These are phyloP conservation scores for Squalus acanthias DNA, from an alignment of 2,797 vertebrate genomes.

Conservation along the genomic window DNA sequence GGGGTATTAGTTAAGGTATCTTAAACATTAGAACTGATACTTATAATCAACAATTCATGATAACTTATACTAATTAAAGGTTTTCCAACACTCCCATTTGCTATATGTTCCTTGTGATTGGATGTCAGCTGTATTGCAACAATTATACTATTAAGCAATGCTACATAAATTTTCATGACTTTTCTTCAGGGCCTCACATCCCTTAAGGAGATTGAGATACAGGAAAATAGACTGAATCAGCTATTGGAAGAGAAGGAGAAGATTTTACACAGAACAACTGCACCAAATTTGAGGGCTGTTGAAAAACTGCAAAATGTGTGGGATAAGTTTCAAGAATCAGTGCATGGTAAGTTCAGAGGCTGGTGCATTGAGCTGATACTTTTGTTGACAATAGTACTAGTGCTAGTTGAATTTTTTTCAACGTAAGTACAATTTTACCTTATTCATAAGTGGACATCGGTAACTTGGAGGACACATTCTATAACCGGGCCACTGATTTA, in stretches of 20 bases:
- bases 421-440: neutral
- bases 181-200: conserved; percentile 56
- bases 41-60: neutral
- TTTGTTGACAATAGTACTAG: neutral
- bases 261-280: conserved; percentile 60
- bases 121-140: neutral
- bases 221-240: conserved; percentile 57
- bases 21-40: neutral
- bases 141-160: too few relatives aligned
- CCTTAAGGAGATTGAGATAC: conserved; percentile 61
- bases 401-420: neutral
- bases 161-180: neutral
- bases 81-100: neutral
- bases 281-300: conserved; percentile 78
- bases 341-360: conserved; percentile 61
- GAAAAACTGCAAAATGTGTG: conserved; percentile 71
- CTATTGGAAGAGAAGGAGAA: conserved; percentile 59
- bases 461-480: neutral
- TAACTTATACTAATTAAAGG: neutral
- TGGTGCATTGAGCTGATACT: neutral
- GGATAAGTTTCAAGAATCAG: conserved; percentile 68
- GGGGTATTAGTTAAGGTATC: neutral
- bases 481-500: neutral
- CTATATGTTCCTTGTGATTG: neutral
- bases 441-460: neutral